Evolutionary conservation across 2,113 vertebrate genomes (phyloP).

Genomic region (Mus musculus): DNA sequence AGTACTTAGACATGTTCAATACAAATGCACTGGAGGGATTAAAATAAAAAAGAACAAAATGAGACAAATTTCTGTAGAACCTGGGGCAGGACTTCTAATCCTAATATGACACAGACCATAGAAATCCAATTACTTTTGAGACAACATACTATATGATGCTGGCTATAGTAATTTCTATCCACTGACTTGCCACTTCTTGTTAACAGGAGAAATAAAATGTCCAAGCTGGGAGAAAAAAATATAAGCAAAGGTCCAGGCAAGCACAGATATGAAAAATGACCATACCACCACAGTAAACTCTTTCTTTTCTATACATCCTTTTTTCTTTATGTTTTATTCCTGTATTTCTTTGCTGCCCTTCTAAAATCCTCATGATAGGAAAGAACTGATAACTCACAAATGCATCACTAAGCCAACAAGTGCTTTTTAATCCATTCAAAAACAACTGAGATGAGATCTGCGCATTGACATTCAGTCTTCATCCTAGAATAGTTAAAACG

Average conservation of each 20-base stretch:
- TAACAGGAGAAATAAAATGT: slow-evolving; percentile 53
- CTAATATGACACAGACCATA: background rate
- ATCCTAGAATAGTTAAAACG: background rate
- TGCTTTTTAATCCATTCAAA: slow-evolving; percentile 29
- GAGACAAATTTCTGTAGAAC: background rate
- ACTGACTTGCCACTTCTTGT: slow-evolving; percentile 31
- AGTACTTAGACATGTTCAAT: background rate
- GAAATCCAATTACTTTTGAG: slow-evolving; percentile 62
- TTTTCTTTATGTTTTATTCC: slow-evolving; percentile 34
- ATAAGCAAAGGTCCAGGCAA: background rate
- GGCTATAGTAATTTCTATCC: background rate
- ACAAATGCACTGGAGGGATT: background rate
- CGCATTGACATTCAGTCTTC: slow-evolving; percentile 3
- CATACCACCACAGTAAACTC: background rate
- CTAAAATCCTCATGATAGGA: slow-evolving; percentile 12
- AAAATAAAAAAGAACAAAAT: slow-evolving; percentile 8
- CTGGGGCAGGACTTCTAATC: slow-evolving; percentile 37
- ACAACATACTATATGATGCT: slow-evolving; percentile 54
- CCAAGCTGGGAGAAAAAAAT: background rate
- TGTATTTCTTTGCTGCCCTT: background rate
- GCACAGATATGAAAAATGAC: slow-evolving; percentile 41
- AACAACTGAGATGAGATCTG: background rate
- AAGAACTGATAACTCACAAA: slow-evolving; percentile 2
- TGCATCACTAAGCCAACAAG: slow-evolving; percentile 24
- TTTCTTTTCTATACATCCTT: slow-evolving; percentile 41